Base-by-base conservation (phyloP, 1,140 invertebrate species). In the Octopus sinensis region DNA sequence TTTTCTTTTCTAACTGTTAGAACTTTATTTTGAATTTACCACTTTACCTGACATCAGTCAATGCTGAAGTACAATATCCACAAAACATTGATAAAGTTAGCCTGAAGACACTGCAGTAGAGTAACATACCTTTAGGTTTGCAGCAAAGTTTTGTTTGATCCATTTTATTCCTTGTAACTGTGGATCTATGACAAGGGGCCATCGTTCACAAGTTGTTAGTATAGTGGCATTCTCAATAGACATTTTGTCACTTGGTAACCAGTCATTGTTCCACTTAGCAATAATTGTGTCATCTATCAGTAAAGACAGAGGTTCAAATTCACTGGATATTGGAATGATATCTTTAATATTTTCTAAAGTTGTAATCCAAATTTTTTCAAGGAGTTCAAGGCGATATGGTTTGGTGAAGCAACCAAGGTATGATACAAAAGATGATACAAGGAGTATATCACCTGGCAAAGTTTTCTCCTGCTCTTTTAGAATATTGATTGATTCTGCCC, bases 221-320 rank as follows among this genome's bases (percentile, higher is more conserved):
- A 98, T 97, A 0, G 96, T 96, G 4, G 96, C 97, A 91, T 98
- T 98, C 91, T 98, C 96, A 54, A 95, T 96, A 4, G 96, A 97
- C 96, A 98, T 97, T 78, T 95, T 92, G 89, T 98, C 97, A 81
- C 95, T 96, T 10, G 97, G 96, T 53, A 98, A 90, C 7, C 96
- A 96, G 91, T 96, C 96, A 89, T 98, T 98, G 85, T 97, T 96
- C 96, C 97, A 98, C 84, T 94, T 93, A 9, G 96, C 96, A 80
- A 98, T 95, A 52, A 71, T 51, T 0, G 96, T 96, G 87, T 97
- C 96, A 91, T 98, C 96, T 4, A 96, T 97, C 53, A 98, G 89
- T 83, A 98, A 91, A 0, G 93, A 91, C 4, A 98, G 89, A 4
- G 95, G 95, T 92, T 97, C 96, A 30, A 97, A 89, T 52, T 93